phyloP scores from a whole-genome alignment of 1,140 invertebrate genomes.

The Babylonia areolata region DNA sequence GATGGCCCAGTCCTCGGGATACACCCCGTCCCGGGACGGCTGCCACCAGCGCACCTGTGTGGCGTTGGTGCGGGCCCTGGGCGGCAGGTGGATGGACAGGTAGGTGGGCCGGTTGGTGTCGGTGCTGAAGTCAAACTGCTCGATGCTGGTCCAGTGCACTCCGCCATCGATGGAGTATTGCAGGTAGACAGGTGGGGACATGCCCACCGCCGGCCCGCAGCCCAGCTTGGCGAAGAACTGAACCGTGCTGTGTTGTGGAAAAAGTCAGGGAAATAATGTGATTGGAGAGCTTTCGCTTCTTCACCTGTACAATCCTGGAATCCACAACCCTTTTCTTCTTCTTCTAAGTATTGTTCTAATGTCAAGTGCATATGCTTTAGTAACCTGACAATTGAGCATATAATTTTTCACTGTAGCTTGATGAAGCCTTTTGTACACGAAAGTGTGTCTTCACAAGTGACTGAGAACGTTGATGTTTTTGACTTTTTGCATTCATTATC shows the following conservation, averaged over 20 bases:
- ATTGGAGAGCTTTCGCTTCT: too few relatives aligned
- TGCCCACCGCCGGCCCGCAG: slow-evolving; percentile 56
- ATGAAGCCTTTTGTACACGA: too few relatives aligned
- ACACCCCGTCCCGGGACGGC: slow-evolving; percentile 72
- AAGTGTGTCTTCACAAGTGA: too few relatives aligned
- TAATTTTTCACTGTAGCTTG: too few relatives aligned
- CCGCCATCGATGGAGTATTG: slow-evolving; percentile 76
- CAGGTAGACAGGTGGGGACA: slow-evolving; percentile 68
- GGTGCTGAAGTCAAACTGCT: slow-evolving; percentile 73
- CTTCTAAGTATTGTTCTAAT: too few relatives aligned
- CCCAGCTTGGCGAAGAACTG: slow-evolving; percentile 74
- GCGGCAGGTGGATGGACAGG: slow-evolving; percentile 72
- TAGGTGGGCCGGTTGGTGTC: slow-evolving; percentile 64
- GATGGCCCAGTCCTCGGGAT: slow-evolving; percentile 75
- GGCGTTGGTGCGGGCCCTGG: slow-evolving; percentile 67
- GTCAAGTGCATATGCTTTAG: too few relatives aligned
- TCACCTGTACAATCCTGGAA: too few relatives aligned
- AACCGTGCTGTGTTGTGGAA: slow-evolving; percentile 62
- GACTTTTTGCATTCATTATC: too few relatives aligned
- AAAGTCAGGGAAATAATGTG: too few relatives aligned
- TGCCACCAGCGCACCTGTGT: slow-evolving; percentile 76
- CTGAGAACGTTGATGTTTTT: too few relatives aligned
- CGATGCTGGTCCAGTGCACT: slow-evolving; percentile 73
- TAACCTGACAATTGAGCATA: too few relatives aligned
- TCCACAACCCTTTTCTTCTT: too few relatives aligned